Conservation (phyloP, 2,888 invertebrate species). For the Rhamphomyia laevipes region DNA sequence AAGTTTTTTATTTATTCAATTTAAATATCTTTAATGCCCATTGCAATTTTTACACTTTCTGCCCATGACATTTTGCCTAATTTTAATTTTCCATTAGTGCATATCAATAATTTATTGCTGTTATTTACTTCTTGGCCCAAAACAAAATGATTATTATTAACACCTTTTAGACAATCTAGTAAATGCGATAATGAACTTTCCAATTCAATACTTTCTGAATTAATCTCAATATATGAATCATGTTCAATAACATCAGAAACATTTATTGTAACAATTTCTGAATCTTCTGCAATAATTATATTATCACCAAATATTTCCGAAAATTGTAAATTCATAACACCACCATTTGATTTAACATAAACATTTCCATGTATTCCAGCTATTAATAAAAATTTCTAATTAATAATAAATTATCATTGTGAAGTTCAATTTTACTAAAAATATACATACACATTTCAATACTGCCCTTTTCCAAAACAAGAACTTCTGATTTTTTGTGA, state of each 20-base stretch:
- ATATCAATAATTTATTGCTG: slow-evolving; percentile 21
- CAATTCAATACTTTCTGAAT: slow-evolving; percentile 22
- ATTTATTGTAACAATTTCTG: slow-evolving; percentile 25
- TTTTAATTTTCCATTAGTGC: slow-evolving; percentile 23
- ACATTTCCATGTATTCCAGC: slow-evolving; percentile 35
- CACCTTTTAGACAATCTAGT: slow-evolving; percentile 20
- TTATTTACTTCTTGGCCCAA: slow-evolving; percentile 20
- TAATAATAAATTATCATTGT: background rate
- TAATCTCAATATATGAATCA: slow-evolving; percentile 23
- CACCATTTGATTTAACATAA: slow-evolving; percentile 26
- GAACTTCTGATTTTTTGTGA: slow-evolving; percentile 28
- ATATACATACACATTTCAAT: slow-evolving; percentile 29
- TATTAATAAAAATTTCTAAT: slow-evolving; percentile 11
- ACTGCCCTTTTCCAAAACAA: slow-evolving; percentile 26
- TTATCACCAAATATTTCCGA: slow-evolving; percentile 30
- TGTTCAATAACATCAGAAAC: slow-evolving; percentile 33
- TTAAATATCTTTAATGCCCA: slow-evolving; percentile 1
- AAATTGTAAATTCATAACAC: slow-evolving; percentile 29
- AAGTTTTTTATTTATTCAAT: background rate
- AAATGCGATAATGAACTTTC: slow-evolving; percentile 25
- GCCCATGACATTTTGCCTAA: slow-evolving; percentile 35
- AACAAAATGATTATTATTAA: slow-evolving; percentile 21
- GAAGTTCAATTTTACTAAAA: background rate
- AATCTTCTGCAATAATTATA: slow-evolving; percentile 23
- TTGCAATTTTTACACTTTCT: slow-evolving; percentile 23